These are phyloP conservation scores for Himantopus leucocephalus DNA, from an alignment of 2,113 vertebrate genomes.

Conservation along the genomic window DNA sequence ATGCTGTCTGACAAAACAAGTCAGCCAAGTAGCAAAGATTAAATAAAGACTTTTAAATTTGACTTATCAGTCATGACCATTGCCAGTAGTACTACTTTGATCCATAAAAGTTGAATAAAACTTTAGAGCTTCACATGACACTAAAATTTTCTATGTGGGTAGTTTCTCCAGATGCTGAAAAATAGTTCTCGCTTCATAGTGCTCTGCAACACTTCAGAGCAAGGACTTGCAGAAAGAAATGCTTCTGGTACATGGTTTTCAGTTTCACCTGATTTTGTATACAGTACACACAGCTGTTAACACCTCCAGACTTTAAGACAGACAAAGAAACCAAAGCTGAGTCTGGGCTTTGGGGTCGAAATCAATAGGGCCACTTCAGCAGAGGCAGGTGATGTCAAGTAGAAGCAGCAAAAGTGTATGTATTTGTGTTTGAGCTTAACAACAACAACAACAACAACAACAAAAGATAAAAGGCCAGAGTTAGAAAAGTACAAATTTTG, in stretches of 20 bases:
- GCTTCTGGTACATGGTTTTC: not conserved
- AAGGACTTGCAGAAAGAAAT: not conserved
- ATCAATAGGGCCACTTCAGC: not conserved
- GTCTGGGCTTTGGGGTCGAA: not conserved
- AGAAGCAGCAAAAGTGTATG: not conserved
- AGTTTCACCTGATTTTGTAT: not conserved
- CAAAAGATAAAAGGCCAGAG: not conserved
- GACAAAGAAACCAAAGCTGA: not conserved
- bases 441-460: not conserved
- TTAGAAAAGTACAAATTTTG: not conserved
- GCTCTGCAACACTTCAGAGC: not conserved
- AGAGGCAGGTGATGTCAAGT: not conserved
- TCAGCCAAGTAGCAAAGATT: not conserved
- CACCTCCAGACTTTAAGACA: not conserved
- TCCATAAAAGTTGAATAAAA: not conserved
- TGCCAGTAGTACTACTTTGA: not conserved
- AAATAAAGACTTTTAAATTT: not conserved
- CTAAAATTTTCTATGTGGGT: not conserved
- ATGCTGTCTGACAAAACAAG: not conserved
- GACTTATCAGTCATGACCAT: not conserved
- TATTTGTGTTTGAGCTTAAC: not conserved
- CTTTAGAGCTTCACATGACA: not conserved
- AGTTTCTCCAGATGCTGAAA: not conserved
- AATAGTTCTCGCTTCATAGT: not conserved
- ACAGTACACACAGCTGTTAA: not conserved